Base-by-base conservation (phyloP, 2,888 invertebrate species). In the Acanthosepion pharaonis region DNA sequence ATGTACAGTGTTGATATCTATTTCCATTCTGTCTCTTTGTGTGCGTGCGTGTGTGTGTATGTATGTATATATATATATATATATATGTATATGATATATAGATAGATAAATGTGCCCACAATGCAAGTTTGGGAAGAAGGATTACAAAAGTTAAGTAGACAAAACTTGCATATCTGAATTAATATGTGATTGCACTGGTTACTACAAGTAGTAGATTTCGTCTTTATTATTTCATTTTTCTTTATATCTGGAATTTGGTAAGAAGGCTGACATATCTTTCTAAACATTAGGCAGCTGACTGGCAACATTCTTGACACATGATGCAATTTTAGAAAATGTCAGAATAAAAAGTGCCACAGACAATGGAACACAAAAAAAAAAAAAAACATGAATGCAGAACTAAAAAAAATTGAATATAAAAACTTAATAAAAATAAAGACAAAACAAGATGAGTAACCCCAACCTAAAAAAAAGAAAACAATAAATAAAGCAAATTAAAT, bases 281-380 rank as follows among this genome's bases (percentile, higher is more conserved):
- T 78, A 78, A 78, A 78, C 78, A 78, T 78, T n/a, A 78, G 78
- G 78, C 78, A n/a, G 78, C 78, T 78, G n/a, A 78, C 78, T 78
- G 78, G 78, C 78, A 78, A 23, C 78, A 33, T 78, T 78, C 78
- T n/a, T 78, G 78, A 15, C 78, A 78, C 78, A 78, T n/a, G 78
- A 78, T n/a, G 78, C 78, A 78, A 78, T 78, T 78, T n/a, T n/a
- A 78, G 78, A 78, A 78, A 78, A 78, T 78, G n/a, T 78, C 78
- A 33, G 78, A 78, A n/a, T 78, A n/a, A 78, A 78, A 78, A 78
- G 78, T 78, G n/a, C 9, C 33, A 33, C 78, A 78, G 78, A 78
- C n/a, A 78, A 78, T 78, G 78, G n/a, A 78, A 78, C 78, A 78
- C 78, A 33, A 11, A 78, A n/a, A 78, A 78, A 78, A n/a, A 78